Conservation (phyloP, 2,113 vertebrate genomes). For the Rhombomys opimus region DNA sequence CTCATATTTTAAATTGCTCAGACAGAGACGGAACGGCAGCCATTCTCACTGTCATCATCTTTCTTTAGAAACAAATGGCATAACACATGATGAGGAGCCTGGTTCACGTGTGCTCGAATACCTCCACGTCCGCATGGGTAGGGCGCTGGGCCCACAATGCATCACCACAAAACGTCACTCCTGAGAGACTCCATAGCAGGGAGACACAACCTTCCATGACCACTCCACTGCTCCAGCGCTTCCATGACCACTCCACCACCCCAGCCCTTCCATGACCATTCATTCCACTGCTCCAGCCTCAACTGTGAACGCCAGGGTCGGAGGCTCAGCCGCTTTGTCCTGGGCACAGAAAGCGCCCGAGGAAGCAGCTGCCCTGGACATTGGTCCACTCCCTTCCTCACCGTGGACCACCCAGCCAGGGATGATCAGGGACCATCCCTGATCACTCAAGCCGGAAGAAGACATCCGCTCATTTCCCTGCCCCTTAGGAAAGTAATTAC, state of each 20-base stretch:
- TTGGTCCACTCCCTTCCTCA: background rate
- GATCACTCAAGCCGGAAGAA: constrained; percentile 28
- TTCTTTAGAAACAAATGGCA: background rate
- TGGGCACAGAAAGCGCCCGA: background rate
- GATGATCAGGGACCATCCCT: background rate
- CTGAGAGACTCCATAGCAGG: background rate
- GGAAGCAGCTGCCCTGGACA: background rate
- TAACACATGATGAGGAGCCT: background rate
- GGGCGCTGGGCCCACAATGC: background rate
- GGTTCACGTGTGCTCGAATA: background rate
- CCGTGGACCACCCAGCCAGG: background rate
- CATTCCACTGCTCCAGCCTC: background rate
- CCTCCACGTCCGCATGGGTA: background rate
- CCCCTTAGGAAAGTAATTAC: constrained; percentile 68
- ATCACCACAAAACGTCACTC: background rate
- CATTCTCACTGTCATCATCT: background rate
- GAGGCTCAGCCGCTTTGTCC: background rate
- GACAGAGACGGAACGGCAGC: background rate
- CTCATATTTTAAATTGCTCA: constrained; percentile 6
- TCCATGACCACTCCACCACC: background rate
- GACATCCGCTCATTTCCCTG: constrained; percentile 62
- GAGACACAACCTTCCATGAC: background rate
- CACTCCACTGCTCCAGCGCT: background rate
- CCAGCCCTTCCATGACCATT: too few species aligned
- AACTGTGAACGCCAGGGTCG: background rate